Evolutionary conservation across 2,113 vertebrate species (phyloP).

Genomic region (Pelusios castaneus): DNA sequence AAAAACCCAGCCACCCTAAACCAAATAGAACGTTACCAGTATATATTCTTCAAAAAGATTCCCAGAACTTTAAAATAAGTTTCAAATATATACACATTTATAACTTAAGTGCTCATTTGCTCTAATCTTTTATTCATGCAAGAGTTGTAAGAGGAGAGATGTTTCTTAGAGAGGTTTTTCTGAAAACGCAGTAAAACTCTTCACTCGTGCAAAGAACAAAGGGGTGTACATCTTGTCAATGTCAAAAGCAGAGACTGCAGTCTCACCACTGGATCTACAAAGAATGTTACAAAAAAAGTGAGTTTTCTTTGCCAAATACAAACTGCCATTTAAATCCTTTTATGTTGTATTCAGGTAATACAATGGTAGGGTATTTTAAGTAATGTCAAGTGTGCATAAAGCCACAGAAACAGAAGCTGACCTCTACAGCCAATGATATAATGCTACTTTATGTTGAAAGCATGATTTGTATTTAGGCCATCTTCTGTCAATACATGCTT

Average conservation of each 20-base stretch:
- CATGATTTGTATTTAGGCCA: neutral
- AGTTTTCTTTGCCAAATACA: neutral
- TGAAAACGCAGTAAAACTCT: conserved; percentile 95
- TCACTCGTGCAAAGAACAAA: conserved; percentile 94
- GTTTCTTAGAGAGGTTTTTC: conserved; percentile 90
- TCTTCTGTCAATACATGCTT: neutral
- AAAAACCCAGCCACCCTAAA: conserved; percentile 68
- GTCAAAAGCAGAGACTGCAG: conserved; percentile 91
- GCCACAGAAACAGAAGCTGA: neutral
- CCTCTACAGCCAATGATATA: neutral
- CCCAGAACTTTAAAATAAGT: conserved; percentile 74
- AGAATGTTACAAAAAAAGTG: neutral
- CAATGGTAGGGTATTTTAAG: neutral
- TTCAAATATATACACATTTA: conserved; percentile 76
- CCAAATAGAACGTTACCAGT: conserved; percentile 69
- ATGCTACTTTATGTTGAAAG: neutral
- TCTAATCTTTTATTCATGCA: conserved; percentile 76
- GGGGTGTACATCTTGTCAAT: conserved; percentile 97
- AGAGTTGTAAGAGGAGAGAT: conserved; percentile 48
- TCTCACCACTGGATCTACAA: conserved; percentile 92
- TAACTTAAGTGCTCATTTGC: conserved; percentile 77
- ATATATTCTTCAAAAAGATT: conserved; percentile 71
- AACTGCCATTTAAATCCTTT: neutral
- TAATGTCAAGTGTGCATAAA: neutral
- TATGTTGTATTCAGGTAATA: neutral